These are phyloP conservation scores for Galerucella pusilla DNA, from an alignment of 2,888 invertebrate species.

Conservation along the genomic window DNA sequence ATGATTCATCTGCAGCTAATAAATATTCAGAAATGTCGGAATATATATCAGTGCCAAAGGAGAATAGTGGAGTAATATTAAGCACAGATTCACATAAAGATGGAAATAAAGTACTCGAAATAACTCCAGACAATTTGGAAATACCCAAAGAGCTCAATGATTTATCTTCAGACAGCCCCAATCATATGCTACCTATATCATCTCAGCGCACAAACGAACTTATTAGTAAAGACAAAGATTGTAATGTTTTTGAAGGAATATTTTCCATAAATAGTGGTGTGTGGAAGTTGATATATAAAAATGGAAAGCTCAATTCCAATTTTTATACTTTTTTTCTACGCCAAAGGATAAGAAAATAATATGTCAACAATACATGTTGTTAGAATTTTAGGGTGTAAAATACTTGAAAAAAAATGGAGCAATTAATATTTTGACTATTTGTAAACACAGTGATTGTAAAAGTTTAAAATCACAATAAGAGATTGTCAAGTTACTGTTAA, in stretches of 20 bases:
- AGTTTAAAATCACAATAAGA: neutral
- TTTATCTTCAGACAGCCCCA: too few relatives aligned
- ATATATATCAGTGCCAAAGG: conserved; percentile 1
- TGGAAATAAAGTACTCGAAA: conserved; percentile 1
- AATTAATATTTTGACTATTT: conserved; percentile 1
- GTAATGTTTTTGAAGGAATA: too few relatives aligned
- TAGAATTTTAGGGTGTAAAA: neutral
- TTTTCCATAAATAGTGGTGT: too few relatives aligned
- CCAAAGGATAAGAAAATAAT: conserved; percentile 2
- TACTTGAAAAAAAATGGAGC: neutral
- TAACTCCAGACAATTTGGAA: neutral
- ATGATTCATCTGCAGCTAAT: neutral
- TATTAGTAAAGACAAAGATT: too few relatives aligned
- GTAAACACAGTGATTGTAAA: conserved; percentile 4
- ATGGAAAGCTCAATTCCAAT: neutral
- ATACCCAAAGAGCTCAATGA: neutral
- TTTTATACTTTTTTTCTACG: neutral
- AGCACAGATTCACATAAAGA: conserved; percentile 4
- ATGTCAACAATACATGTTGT: neutral
- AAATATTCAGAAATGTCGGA: neutral
- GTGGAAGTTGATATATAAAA: too few relatives aligned
- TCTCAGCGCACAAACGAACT: too few relatives aligned
- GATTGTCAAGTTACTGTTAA: neutral
- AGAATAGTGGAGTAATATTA: neutral
- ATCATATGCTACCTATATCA: too few relatives aligned